Base-by-base conservation (phyloP, 1,140 invertebrate genomes). In the Cecropterus lyciades region DNA sequence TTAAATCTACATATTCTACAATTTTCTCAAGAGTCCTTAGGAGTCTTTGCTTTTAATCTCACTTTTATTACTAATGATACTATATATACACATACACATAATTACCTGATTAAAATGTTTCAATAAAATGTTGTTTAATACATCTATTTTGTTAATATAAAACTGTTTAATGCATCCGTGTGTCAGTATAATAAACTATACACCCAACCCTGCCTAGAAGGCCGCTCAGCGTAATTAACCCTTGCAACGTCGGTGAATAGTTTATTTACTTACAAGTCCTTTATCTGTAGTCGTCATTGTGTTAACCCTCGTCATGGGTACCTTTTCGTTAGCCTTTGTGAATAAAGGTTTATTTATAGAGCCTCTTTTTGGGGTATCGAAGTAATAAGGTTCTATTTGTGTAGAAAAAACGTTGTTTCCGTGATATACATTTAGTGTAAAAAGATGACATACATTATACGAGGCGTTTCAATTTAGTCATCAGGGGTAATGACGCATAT, bases 231-330 rank as follows among this genome's bases (percentile, higher is more conserved):
- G 53, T 56, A 56, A 56, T 56, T 56, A 56, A 56, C 37, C 53
- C 33, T 43, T 42, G 53, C 16, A 42, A 42, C 30, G 52, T 55
- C 37, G 37, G 52, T 56, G 37, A 56, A 56, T 56, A 56, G 53
- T 56, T 56, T 56, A 56, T 56, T 56, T 56, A 42, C 53, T 10
- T 42, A 20, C 53, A 55, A 40, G 16, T 56, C 53, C 37, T 56
- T 56, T 56, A 33, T 56, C 53, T 56, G 37, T 56, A 14, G n/a
- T 20, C n/a, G 30, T 43, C 40, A 14, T 43, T 43, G 37, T 40
- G 5, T 56, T 56, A 24, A 56, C 53, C 53, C 53, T 55, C 52
- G 37, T 55, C 52, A 55, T 55, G 15, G n/a, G 33, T 17, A 42
- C 52, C 52, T 55, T 55, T 55, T 55, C 52, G 40, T 16, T n/a